Conservation (phyloP, 2,113 vertebrate genomes). For the Onychostoma macrolepis region DNA sequence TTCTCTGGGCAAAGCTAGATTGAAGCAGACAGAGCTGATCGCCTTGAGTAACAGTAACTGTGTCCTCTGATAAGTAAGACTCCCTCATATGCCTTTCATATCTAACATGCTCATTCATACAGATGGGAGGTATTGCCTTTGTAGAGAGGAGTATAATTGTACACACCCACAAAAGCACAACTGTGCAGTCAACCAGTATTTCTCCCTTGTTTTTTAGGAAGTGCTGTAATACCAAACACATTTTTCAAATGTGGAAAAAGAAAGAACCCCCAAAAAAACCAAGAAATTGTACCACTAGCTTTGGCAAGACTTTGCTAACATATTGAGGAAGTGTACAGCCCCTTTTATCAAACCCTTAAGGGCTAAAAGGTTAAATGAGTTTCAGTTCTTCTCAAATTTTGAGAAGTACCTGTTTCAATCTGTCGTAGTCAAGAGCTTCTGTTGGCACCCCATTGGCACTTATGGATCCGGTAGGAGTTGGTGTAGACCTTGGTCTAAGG, state of each 20-base stretch:
- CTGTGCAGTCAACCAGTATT: slow-evolving; percentile 1
- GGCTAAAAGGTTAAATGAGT: slow-evolving; percentile 19
- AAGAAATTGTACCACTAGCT: not conserved
- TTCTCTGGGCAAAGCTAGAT: too few species aligned
- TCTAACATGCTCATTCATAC: slow-evolving; percentile 61
- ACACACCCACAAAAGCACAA: slow-evolving; percentile 48
- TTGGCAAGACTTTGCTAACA: not conserved
- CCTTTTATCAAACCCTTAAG: slow-evolving; percentile 22
- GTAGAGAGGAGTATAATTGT: slow-evolving; percentile 24
- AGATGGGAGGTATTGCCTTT: slow-evolving; percentile 54
- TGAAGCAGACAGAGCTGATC: not conserved
- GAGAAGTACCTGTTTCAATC: slow-evolving; percentile 91
- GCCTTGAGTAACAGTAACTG: slow-evolving; percentile 41
- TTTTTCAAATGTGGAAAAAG: too few species aligned
- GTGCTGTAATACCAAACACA: not conserved
- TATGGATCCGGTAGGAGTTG: slow-evolving; percentile 84
- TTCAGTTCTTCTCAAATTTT: slow-evolving; percentile 10
- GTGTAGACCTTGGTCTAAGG: slow-evolving; percentile 92
- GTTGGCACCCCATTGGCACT: slow-evolving; percentile 96
- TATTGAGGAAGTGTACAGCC: not conserved
- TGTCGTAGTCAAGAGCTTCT: slow-evolving; percentile 93
- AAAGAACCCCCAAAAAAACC: too few species aligned
- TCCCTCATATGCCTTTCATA: slow-evolving; percentile 53
- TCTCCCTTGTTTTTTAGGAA: not conserved
- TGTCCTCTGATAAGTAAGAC: slow-evolving; percentile 58